Percentiles rank a stretch among this genome's conserved stretches.
These are phyloP conservation scores for Harmothoe impar DNA, from an alignment of 2,888 invertebrate genomes.

Conservation along the genomic window DNA sequence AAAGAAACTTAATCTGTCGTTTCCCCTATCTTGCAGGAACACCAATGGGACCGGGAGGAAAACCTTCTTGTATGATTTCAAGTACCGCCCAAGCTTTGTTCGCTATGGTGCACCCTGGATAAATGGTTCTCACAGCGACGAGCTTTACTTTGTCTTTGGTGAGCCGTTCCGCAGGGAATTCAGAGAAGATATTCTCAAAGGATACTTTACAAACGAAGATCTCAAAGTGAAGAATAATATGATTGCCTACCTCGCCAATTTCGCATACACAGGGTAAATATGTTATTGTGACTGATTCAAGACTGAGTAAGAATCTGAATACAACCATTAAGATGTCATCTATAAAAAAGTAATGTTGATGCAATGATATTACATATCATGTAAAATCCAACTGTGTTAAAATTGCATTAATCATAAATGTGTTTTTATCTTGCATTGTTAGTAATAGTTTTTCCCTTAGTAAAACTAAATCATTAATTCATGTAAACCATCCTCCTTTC, in stretches of 20 bases:
- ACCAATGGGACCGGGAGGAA: not conserved
- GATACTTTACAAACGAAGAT: not conserved
- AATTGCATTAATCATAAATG: too few species aligned
- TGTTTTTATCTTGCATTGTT: too few species aligned
- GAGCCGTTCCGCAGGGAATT: not conserved
- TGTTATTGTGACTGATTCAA: not conserved
- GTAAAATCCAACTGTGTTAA: too few species aligned
- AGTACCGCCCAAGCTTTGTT: not conserved
- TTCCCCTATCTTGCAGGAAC: not conserved
- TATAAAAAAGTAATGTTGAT: too few species aligned
- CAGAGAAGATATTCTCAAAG: not conserved
- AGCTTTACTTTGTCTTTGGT: not conserved
- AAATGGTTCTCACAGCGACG: not conserved
- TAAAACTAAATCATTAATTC: too few species aligned
- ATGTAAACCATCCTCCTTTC: too few species aligned
- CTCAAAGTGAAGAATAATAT: not conserved
- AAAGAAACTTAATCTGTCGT: too few species aligned
- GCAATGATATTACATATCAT: too few species aligned
- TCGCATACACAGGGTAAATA: constrained; percentile 32
- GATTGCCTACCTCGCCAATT: not conserved
- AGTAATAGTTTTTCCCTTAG: too few species aligned
- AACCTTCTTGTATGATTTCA: constrained; percentile 7
- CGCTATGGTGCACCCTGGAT: constrained; percentile 1
- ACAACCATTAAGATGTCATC: too few species aligned
- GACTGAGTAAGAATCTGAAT: too few species aligned